phyloP scores from a whole-genome alignment of 2,797 vertebrate genomes.

The Coccyzus lansbergi region DNA sequence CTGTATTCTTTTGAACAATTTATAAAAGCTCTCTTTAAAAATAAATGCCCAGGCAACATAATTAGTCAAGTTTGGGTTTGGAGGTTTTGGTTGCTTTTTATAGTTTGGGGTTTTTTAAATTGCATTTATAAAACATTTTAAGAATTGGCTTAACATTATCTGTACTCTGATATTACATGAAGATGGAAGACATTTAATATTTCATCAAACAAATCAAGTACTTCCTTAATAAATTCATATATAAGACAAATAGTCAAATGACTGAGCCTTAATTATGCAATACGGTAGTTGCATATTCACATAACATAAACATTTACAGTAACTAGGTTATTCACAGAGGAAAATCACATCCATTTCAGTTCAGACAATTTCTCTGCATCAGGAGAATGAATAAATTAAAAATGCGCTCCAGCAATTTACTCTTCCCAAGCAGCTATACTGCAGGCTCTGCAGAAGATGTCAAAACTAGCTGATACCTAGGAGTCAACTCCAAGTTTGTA shows the following conservation, averaged over 20 bases:
- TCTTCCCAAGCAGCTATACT: conserved; percentile 77
- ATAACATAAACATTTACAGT: conserved; percentile 74
- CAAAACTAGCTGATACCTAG: conserved; percentile 82
- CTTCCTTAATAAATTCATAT: conserved; percentile 36
- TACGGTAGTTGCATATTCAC: conserved; percentile 33
- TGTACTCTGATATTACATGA: background rate
- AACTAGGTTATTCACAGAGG: conserved; percentile 68
- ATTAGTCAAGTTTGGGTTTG: background rate
- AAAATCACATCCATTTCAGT: conserved; percentile 73
- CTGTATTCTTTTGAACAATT: background rate
- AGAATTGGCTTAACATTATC: background rate
- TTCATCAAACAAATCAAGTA: background rate
- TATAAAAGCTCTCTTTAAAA: background rate
- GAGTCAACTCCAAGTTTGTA: conserved; percentile 83
- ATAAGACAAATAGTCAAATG: conserved; percentile 23
- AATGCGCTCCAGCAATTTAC: conserved; percentile 74
- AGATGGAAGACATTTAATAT: background rate
- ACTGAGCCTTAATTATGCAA: conserved; percentile 39
- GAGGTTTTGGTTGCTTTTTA: no score
- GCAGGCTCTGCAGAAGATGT: conserved; percentile 77
- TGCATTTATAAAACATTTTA: background rate
- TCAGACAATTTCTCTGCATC: conserved; percentile 74
- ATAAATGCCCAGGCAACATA: background rate
- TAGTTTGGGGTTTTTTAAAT: background rate
- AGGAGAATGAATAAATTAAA: conserved; percentile 80